These are phyloP conservation scores for Hucho hucho DNA, from an alignment of 2,113 vertebrate genomes.

Conservation along the genomic window DNA sequence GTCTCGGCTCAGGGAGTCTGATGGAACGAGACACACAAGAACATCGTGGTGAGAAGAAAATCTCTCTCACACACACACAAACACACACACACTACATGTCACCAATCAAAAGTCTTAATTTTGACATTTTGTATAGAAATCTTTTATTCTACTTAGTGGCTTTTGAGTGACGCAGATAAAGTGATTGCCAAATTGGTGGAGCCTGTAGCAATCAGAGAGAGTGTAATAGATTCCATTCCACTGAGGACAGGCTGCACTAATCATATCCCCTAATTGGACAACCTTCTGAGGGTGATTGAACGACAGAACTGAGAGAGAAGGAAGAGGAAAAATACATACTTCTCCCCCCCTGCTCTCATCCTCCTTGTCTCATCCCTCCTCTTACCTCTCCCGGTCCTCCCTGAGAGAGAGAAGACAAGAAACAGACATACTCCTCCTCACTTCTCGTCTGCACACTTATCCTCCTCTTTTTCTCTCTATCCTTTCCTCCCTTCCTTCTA, in stretches of 20 bases:
- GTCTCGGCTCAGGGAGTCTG: conserved; percentile 68
- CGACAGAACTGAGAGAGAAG: neutral
- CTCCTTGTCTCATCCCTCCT: conserved; percentile 19
- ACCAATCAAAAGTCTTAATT: conserved; percentile 8
- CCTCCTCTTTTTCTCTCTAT: neutral
- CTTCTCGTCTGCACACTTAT: neutral
- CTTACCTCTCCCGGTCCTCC: neutral
- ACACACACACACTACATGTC: neutral
- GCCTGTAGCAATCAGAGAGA: conserved; percentile 52
- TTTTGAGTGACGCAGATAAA: conserved; percentile 60
- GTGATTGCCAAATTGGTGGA: conserved; percentile 52
- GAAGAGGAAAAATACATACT: neutral
- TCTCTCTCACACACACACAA: conserved; percentile 1
- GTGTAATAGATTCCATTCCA: conserved; percentile 64
- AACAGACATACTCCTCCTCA: neutral
- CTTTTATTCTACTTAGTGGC: conserved; percentile 54
- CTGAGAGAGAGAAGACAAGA: neutral
- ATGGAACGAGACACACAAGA: neutral
- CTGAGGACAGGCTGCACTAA: conserved; percentile 54
- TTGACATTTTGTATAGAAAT: conserved; percentile 55
- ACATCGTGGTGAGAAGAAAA: neutral
- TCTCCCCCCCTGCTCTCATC: conserved; percentile 28
- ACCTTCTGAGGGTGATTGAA: conserved; percentile 42
- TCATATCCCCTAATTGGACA: conserved; percentile 67
- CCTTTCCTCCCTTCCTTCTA: neutral